These are phyloP conservation scores for Petaurus breviceps DNA, from an alignment of 2,113 vertebrate genomes.

Conservation along the genomic window DNA sequence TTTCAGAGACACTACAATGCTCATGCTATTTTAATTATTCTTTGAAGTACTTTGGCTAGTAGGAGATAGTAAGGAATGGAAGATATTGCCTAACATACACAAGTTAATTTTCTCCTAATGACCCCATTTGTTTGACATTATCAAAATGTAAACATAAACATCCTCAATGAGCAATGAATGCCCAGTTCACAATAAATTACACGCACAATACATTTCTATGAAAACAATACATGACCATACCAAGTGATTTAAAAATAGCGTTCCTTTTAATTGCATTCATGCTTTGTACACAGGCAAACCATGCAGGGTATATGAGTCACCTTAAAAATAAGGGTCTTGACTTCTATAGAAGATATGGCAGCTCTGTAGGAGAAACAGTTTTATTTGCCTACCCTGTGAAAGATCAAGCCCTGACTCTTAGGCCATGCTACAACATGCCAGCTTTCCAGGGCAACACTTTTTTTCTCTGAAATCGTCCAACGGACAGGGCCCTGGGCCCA, in stretches of 20 bases:
- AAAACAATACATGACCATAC: background rate
- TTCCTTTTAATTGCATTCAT: background rate
- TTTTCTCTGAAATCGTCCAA: background rate
- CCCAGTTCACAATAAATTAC: background rate
- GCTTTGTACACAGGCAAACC: background rate
- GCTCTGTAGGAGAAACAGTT: background rate
- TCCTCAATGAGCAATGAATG: background rate
- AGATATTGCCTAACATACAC: background rate
- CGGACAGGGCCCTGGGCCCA: background rate
- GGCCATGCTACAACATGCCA: background rate
- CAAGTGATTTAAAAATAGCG: background rate
- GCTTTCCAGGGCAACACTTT: background rate
- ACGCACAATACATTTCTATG: background rate
- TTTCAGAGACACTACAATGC: background rate
- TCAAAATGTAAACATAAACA: slow-evolving; percentile 2
- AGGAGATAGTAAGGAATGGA: background rate
- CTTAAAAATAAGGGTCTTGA: background rate
- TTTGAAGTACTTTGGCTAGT: background rate
- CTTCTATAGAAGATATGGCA: background rate
- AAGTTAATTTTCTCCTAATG: background rate
- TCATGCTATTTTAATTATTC: background rate
- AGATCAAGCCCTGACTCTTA: background rate
- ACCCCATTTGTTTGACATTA: background rate
- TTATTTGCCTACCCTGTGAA: background rate
- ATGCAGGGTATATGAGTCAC: background rate